phyloP scores from a whole-genome alignment of 2,888 invertebrate genomes.

The Eueremaeus valkanovi region DNA sequence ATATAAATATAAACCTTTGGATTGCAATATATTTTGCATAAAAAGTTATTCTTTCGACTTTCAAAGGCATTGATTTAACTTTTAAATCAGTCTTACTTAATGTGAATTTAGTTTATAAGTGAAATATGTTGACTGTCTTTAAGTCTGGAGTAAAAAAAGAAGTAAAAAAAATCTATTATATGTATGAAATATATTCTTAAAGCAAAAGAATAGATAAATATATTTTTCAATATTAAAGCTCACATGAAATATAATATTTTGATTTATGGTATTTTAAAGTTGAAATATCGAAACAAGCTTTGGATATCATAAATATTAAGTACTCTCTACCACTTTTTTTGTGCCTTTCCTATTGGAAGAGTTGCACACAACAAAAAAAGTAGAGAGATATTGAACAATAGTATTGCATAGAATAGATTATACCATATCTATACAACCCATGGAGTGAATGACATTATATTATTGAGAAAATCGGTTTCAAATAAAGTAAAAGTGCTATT shows the following conservation, averaged over 20 bases:
- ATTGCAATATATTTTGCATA: not conserved
- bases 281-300: conserved; percentile 21
- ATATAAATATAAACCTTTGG: not conserved
- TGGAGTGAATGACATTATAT: too few species aligned
- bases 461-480: not conserved
- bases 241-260: conserved; percentile 22
- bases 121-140: conserved; percentile 13
- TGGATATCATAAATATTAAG: conserved; percentile 7
- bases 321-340: not conserved
- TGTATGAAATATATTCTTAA: not conserved
- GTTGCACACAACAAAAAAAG: too few species aligned
- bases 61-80: not conserved
- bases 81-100: not conserved
- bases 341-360: not conserved
- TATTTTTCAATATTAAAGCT: conserved; percentile 1
- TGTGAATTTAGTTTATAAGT: not conserved
- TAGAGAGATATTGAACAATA: too few species aligned
- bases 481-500: not conserved
- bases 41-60: not conserved
- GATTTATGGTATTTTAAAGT: conserved; percentile 25
- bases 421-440: too few species aligned
- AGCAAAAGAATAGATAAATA: not conserved
- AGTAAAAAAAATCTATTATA: not conserved
- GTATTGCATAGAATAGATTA: too few species aligned
- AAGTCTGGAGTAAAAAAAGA: not conserved